Percentiles rank a stretch among this genome's conserved stretches.
phyloP scores from a whole-genome alignment of 2,888 invertebrate species.

The Hirtodrosophila histrioides region DNA sequence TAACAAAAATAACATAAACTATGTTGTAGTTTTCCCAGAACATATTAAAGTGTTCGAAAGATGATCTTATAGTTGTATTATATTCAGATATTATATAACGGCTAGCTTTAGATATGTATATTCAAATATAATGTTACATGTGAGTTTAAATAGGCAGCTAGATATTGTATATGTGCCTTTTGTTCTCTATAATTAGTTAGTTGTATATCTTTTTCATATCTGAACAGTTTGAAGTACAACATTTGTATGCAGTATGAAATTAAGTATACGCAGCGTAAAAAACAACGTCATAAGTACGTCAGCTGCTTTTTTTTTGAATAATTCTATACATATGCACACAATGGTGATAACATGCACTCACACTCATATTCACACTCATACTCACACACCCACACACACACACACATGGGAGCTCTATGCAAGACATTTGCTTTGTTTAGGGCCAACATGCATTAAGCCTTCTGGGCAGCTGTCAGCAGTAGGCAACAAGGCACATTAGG shows the following conservation, averaged over 20 bases:
- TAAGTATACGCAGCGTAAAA: conserved; percentile 35
- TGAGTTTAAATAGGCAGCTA: not conserved
- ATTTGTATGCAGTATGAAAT: conserved; percentile 26
- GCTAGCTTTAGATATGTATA: not conserved
- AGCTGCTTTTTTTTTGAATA: conserved; percentile 15
- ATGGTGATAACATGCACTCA: conserved; percentile 31
- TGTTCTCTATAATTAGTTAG: not conserved
- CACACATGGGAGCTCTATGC: conserved; percentile 23
- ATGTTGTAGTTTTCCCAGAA: too few relatives aligned
- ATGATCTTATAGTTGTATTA: too few relatives aligned
- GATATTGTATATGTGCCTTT: not conserved
- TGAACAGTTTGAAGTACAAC: not conserved
- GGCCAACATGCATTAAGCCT: conserved; percentile 52
- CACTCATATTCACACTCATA: conserved; percentile 1
- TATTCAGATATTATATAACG: too few relatives aligned
- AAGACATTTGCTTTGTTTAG: conserved; percentile 58
- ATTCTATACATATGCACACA: conserved; percentile 5
- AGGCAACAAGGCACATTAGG: conserved; percentile 40
- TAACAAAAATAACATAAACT: too few relatives aligned
- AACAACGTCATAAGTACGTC: conserved; percentile 36
- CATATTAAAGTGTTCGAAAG: too few relatives aligned
- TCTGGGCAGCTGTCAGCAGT: conserved; percentile 55
- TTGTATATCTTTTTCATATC: conserved; percentile 1
- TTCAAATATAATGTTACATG: not conserved
- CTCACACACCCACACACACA: not conserved